These are phyloP conservation scores for Drepanosiphum platanoidis DNA, from an alignment of 2,888 invertebrate species.

Conservation along the genomic window DNA sequence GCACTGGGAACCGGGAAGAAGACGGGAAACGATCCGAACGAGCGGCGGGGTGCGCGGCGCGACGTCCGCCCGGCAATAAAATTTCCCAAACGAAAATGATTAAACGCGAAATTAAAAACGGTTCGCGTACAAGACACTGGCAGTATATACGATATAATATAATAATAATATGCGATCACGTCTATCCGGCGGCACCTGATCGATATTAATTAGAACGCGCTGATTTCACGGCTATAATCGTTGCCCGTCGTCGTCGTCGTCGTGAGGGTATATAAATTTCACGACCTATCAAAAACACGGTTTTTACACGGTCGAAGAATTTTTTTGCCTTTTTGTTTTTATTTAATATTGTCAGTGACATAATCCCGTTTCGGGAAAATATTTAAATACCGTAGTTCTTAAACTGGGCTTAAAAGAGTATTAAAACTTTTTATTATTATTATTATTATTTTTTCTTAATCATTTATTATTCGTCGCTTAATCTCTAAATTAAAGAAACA, in stretches of 20 bases:
- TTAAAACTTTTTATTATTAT: background rate
- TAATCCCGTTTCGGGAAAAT: slow-evolving; percentile 1
- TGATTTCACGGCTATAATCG: background rate
- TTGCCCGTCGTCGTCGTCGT: background rate
- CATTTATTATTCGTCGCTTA: background rate
- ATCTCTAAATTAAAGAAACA: background rate
- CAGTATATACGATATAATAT: background rate
- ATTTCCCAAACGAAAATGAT: too few relatives aligned
- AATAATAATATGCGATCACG: too few relatives aligned
- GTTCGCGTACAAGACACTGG: background rate
- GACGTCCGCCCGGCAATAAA: too few relatives aligned
- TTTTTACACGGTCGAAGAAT: slow-evolving; percentile 18
- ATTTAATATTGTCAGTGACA: slow-evolving; percentile 28
- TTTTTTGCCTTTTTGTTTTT: background rate
- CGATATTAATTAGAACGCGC: slow-evolving; percentile 8
- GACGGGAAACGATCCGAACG: background rate
- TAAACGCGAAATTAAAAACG: background rate
- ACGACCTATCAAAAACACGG: slow-evolving; percentile 26
- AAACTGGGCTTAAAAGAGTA: background rate
- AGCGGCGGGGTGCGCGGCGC: background rate
- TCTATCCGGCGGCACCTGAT: background rate
- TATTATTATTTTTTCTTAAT: background rate
- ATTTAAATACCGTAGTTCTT: background rate
- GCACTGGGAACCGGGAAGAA: background rate
- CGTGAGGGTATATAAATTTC: too few relatives aligned